A percentile compares a stretch with the other conserved stretches of the same genome.
Conservation (phyloP, 1,140 invertebrate genomes). For the Oryctes rhinoceros region DNA sequence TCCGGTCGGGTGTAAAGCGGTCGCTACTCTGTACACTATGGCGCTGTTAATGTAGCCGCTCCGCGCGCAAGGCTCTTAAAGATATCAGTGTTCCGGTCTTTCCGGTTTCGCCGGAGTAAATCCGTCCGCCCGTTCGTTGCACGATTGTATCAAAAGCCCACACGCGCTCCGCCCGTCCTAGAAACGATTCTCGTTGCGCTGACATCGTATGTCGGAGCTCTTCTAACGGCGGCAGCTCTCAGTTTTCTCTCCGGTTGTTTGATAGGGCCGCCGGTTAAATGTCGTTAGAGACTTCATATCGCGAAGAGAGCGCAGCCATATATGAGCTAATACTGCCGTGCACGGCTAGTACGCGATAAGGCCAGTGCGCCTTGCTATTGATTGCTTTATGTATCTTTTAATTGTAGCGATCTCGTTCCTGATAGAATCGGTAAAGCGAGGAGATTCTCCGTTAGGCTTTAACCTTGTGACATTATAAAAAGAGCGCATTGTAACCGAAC, state of each 20-base stretch:
- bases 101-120: constrained; percentile 29
- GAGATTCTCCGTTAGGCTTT: constrained; percentile 1
- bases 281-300: constrained; percentile 33
- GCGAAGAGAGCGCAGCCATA: background rate
- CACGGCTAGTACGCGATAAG: constrained; percentile 16
- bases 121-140: background rate
- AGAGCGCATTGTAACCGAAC: background rate
- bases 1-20: constrained; percentile 6
- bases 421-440: constrained; percentile 11
- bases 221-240: background rate
- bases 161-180: background rate
- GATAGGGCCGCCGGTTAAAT: constrained; percentile 5
- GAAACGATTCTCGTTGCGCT: background rate
- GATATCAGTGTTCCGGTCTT: constrained; percentile 35
- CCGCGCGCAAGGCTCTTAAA: constrained; percentile 22
- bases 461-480: background rate
- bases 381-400: constrained; percentile 31
- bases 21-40: background rate
- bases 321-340: constrained; percentile 28
- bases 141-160: constrained; percentile 9
- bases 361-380: constrained; percentile 13
- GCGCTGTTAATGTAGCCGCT: constrained; percentile 17
- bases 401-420: background rate
- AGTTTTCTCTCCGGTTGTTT: background rate
- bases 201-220: background rate